These are phyloP conservation scores for Petrocephalus zakoni DNA, from an alignment of 2,113 vertebrate genomes.

Conservation along the genomic window DNA sequence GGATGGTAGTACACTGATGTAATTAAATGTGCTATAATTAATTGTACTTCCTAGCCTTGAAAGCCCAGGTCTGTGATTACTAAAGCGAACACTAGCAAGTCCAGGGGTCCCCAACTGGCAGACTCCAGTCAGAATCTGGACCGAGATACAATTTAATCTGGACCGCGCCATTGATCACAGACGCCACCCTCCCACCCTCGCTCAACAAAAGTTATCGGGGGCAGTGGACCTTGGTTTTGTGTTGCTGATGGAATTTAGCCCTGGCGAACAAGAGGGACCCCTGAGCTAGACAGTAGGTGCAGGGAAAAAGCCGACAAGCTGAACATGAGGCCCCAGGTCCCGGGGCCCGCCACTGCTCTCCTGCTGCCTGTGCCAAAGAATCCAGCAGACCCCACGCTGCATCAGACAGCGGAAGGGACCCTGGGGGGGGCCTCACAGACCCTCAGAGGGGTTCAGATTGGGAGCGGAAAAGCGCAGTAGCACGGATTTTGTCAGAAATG, in stretches of 20 bases:
- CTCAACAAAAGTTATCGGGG: not conserved
- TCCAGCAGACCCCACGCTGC: not conserved
- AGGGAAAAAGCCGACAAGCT: not conserved
- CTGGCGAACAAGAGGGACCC: not conserved
- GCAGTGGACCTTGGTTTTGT: not conserved
- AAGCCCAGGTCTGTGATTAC: not conserved
- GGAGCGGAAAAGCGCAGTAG: not conserved
- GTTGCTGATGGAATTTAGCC: not conserved
- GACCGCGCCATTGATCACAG: not conserved
- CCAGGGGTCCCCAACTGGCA: not conserved
- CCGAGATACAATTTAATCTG: not conserved
- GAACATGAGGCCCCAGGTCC: not conserved
- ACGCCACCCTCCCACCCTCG: not conserved
- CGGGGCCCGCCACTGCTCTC: not conserved
- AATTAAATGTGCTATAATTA: constrained; percentile 4
- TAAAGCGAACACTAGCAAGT: not conserved
- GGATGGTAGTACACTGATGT: not conserved
- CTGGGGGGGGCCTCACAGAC: not conserved
- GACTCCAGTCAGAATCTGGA: not conserved
- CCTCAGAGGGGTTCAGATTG: not conserved
- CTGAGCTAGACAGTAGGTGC: not conserved
- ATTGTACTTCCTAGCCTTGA: not conserved
- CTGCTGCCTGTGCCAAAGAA: not conserved
- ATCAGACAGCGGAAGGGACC: not conserved
- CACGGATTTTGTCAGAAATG: not conserved